Evolutionary conservation across 2,888 invertebrate genomes (phyloP), one percentile per base, ranked within the genome.

Genomic region (Drosophila paranaensis): DNA sequence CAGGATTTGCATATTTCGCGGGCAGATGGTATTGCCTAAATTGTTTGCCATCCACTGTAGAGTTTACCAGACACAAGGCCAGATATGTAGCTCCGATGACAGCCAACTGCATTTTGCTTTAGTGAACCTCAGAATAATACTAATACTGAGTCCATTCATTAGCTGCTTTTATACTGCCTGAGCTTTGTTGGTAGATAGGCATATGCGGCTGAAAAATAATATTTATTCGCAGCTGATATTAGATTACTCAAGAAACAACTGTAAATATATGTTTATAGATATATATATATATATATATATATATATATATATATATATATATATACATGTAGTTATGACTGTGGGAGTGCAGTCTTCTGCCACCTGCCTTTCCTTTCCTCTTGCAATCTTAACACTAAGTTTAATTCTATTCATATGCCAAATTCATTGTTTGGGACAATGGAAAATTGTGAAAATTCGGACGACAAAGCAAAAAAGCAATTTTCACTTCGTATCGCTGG

Each of bases 161-260:
- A n/a, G n/a, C n/a, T 25, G 35, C 56, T 57, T 57, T 45, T 45
- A 45, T 57, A 57, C 45, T n/a, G n/a, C 0, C n/a, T 27, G 6
- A 20, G 25, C n/a, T n/a, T 1, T 20, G 56, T 11, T n/a, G 8
- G 10, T 3, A 10, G 33, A 9, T 1, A 45, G 27, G 25, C 56
- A 57, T 25, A 37, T 57, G 56, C 6, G 8, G 35, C 20, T 20
- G 0, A 6, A 5, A 10, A 10, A 11, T 1, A 3, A 14, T 5
- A 27, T 4, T 11, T n/a, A 2, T 27, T 39, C 16, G 6, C 30
- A 30, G 27, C n/a, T 40, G 40, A 30, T 40, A 40, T 11, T 6
- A 1, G 0, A 13, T 20, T 20, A n/a, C 40, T 30, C 13, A 8
- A 40, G 8, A 30, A 40, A 40, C 39, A 54, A 54, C n/a, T 54